Evolutionary conservation across 2,113 vertebrate genomes (phyloP).

Genomic region (Perccottus glenii): DNA sequence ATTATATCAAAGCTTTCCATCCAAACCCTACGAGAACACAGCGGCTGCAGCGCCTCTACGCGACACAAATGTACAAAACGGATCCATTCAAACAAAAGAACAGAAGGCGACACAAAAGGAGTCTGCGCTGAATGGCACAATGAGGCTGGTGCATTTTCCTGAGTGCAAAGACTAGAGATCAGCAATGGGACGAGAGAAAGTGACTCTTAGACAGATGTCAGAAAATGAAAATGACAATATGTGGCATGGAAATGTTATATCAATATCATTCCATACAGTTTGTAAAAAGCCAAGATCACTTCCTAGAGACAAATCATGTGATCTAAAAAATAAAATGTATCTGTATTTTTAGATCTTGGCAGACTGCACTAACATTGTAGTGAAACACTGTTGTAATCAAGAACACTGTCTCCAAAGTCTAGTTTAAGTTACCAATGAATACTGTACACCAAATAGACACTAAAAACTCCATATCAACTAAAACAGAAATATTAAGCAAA

Average conservation of each 20-base stretch:
- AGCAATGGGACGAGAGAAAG: conserved; percentile 14
- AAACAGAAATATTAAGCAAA: too few species aligned
- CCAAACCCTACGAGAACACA: conserved; percentile 3
- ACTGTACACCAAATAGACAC: too few species aligned
- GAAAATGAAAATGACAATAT: too few species aligned
- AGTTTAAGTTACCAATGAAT: too few species aligned
- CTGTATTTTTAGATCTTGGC: neutral
- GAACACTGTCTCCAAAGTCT: too few species aligned
- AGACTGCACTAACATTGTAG: too few species aligned
- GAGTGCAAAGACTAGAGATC: conserved; percentile 61
- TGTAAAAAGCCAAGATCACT: neutral
- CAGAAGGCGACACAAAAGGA: conserved; percentile 25
- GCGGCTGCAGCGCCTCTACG: conserved; percentile 19
- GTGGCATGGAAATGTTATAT: neutral
- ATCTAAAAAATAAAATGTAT: neutral
- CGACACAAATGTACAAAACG: conserved; percentile 17
- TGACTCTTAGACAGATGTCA: neutral
- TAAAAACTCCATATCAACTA: too few species aligned
- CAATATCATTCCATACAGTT: too few species aligned
- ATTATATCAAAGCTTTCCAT: conserved; percentile 18
- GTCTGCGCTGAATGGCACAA: conserved; percentile 42
- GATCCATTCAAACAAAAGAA: conserved; percentile 6
- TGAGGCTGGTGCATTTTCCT: conserved; percentile 70
- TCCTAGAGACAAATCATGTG: neutral
- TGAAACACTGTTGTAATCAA: too few species aligned